Conservation (phyloP, 2,797 vertebrate species). For the Silurus lanzhouensis region DNA sequence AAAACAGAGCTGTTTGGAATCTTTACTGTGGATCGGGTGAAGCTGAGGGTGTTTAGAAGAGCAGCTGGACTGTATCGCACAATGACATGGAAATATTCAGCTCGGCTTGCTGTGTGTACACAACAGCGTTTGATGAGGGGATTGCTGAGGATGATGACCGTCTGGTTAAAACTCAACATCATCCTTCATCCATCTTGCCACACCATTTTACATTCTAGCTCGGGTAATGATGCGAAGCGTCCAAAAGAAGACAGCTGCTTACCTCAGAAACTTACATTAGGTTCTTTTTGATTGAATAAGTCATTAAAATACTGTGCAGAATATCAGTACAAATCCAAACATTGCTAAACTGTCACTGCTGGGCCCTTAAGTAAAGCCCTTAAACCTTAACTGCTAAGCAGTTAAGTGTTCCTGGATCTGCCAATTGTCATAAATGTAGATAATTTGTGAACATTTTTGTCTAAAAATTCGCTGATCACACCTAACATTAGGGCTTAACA, state of each 20-base stretch:
- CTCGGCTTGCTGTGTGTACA: neutral
- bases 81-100: neutral
- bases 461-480: neutral
- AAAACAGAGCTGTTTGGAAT: conserved; percentile 13
- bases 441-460: neutral
- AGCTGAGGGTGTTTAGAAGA: conserved; percentile 9
- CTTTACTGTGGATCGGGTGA: conserved; percentile 32
- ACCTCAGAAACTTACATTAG: neutral
- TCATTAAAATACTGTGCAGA: too few relatives aligned
- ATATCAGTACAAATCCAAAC: too few relatives aligned
- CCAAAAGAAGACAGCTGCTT: neutral
- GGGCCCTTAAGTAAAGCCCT: too few relatives aligned
- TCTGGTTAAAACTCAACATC: neutral
- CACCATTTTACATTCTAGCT: neutral
- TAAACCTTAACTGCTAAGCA: neutral
- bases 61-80: conserved; percentile 8
- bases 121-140: neutral
- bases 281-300: too few relatives aligned
- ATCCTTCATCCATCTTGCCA: neutral
- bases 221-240: neutral
- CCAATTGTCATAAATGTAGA: neutral
- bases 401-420: neutral
- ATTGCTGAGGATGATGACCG: neutral
- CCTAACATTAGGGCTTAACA: too few relatives aligned
- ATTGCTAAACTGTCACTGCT: too few relatives aligned